These are phyloP conservation scores for Aythya baeri DNA, from an alignment of 2,113 vertebrate species.

Conservation along the genomic window DNA sequence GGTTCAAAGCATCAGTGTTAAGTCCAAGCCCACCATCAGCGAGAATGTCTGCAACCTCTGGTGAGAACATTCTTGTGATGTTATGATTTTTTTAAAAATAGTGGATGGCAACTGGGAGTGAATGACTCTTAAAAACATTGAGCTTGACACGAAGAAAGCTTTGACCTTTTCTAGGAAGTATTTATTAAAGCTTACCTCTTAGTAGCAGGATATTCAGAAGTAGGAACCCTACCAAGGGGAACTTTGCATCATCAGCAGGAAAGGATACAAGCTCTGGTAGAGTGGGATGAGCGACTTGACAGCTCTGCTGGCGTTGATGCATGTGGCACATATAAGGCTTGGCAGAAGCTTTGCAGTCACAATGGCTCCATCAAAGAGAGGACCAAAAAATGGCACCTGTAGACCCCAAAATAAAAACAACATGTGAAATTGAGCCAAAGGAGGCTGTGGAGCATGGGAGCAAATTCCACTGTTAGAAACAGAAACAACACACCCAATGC, in stretches of 20 bases:
- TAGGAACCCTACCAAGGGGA: background rate
- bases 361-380: constrained; percentile 94
- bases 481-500: background rate
- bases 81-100: background rate
- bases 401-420: background rate
- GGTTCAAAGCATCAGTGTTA: background rate
- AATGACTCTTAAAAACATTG: background rate
- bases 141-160: accelerated
- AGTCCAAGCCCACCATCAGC: background rate
- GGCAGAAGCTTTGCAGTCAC: constrained; percentile 91
- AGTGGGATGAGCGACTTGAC: constrained; percentile 96
- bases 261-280: constrained; percentile 99
- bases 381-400: constrained; percentile 97
- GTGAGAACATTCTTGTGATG: background rate
- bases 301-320: constrained; percentile 98
- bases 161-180: background rate
- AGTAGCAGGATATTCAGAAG: background rate
- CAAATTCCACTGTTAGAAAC: background rate
- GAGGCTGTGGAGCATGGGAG: accelerated
- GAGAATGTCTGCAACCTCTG: background rate
- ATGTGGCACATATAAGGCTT: constrained; percentile 93
- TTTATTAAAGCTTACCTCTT: constrained; percentile 55
- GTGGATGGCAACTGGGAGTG: background rate
- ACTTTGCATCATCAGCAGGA: background rate
- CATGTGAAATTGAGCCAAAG: accelerated